Conservation (phyloP, 1,140 invertebrate species). For the Ladona fulva region DNA sequence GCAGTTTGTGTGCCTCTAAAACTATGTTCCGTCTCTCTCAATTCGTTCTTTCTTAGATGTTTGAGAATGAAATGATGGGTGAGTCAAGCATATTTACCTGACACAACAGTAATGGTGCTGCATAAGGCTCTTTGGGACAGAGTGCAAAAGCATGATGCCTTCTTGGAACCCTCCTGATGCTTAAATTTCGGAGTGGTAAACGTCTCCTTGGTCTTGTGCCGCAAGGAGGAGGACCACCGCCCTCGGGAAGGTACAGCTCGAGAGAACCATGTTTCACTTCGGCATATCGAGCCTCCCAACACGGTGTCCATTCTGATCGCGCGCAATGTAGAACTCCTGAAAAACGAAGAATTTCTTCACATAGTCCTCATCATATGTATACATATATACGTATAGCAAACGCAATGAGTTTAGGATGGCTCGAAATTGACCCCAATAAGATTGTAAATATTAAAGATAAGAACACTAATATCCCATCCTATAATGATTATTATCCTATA, state of each 20-base stretch:
- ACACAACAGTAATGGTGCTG: constrained; percentile 39
- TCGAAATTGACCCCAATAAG: too few species aligned
- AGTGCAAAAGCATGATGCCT: constrained; percentile 14
- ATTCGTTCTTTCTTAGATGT: too few species aligned
- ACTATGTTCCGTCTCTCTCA: too few species aligned
- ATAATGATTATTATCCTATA: too few species aligned
- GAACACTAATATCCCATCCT: too few species aligned
- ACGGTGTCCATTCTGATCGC: neutral
- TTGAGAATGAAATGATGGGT: too few species aligned
- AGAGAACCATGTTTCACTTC: constrained; percentile 28
- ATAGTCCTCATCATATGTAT: too few species aligned
- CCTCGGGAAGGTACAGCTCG: constrained; percentile 30
- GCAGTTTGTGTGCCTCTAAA: too few species aligned
- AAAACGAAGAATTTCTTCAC: neutral
- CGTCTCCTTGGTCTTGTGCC: constrained; percentile 25
- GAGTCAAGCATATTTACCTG: constrained; percentile 27
- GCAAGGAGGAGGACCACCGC: constrained; percentile 20
- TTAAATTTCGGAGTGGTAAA: neutral
- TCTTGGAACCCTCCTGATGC: neutral
- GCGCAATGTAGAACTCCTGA: neutral
- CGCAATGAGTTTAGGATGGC: too few species aligned
- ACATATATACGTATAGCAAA: too few species aligned
- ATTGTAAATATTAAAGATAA: too few species aligned
- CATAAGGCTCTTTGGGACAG: constrained; percentile 27
- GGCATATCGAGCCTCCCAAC: constrained; percentile 21